Conservation (phyloP, 2,113 vertebrate genomes). For the Potamarius usumacintae region DNA sequence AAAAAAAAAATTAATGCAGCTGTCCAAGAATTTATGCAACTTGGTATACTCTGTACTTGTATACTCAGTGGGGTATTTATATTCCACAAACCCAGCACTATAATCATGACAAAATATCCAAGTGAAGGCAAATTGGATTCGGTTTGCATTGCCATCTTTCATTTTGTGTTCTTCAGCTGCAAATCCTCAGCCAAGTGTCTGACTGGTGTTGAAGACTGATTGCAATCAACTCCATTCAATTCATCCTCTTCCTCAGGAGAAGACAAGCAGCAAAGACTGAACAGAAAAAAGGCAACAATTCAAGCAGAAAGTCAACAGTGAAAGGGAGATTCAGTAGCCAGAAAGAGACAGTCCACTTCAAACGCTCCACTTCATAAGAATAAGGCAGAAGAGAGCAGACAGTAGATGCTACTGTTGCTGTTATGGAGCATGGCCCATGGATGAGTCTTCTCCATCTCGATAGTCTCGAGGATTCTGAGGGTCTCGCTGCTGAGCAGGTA, state of each 20-base stretch:
- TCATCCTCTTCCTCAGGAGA: constrained; percentile 10
- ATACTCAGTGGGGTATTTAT: not conserved
- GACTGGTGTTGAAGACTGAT: constrained; percentile 12
- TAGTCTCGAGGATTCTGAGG: constrained; percentile 62
- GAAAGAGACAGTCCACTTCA: not conserved
- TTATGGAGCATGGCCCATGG: constrained; percentile 74
- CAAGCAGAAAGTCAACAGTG: not conserved
- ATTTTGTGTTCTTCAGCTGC: not conserved
- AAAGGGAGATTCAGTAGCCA: constrained; percentile 10
- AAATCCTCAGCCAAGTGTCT: not conserved
- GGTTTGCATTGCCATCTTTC: not conserved
- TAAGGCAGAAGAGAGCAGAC: not conserved
- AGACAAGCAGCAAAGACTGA: constrained; percentile 45
- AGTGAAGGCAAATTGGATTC: constrained; percentile 4
- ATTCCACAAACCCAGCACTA: not conserved
- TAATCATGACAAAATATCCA: constrained; percentile 2
- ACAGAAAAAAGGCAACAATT: constrained; percentile 31
- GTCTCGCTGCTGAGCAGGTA: constrained; percentile 66
- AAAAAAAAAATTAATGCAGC: not conserved
- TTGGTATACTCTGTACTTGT: not conserved
- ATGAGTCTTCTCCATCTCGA: constrained; percentile 65
- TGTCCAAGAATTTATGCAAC: not conserved
- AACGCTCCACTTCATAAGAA: not conserved
- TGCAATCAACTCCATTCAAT: constrained; percentile 35
- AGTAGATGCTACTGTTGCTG: constrained; percentile 7